These are phyloP conservation scores for Heterodera carotae DNA, from an alignment of 1,140 invertebrate genomes.

Conservation along the genomic window DNA sequence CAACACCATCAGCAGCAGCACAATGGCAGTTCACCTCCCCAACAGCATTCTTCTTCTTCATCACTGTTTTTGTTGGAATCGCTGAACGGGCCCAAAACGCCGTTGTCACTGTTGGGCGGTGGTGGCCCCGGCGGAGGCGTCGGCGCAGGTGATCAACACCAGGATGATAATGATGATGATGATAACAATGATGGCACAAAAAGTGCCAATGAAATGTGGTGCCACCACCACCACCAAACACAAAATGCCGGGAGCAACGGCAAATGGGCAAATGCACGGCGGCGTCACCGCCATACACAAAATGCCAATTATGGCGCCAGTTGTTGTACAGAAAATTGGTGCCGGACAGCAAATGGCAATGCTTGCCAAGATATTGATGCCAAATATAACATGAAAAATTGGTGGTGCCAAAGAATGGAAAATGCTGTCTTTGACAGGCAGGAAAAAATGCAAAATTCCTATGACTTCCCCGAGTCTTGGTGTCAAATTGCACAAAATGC, in stretches of 20 bases:
- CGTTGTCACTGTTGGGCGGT: constrained; percentile 7
- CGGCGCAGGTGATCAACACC: no score
- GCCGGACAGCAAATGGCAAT: not conserved
- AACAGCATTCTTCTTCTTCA: no score
- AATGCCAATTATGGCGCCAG: not conserved
- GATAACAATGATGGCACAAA: not conserved
- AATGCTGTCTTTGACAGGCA: no score
- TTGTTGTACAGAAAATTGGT: no score
- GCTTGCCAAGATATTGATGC: not conserved
- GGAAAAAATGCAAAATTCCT: no score
- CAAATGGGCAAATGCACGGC: no score
- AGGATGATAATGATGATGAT: no score
- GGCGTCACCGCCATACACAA: no score
- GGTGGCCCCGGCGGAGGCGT: not conserved
- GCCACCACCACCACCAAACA: not conserved
- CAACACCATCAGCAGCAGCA: not conserved
- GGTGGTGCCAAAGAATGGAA: no score
- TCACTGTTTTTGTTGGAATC: not conserved
- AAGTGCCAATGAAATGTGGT: not conserved
- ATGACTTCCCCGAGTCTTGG: no score
- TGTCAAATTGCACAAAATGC: not conserved
- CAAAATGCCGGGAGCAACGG: no score
- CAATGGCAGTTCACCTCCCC: not conserved
- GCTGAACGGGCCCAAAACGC: not conserved
- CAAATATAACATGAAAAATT: no score